Percentiles rank a stretch among this genome's conserved stretches.
Evolutionary conservation across 2,888 invertebrate species (phyloP).

Genomic region (Diplolepis rosae): DNA sequence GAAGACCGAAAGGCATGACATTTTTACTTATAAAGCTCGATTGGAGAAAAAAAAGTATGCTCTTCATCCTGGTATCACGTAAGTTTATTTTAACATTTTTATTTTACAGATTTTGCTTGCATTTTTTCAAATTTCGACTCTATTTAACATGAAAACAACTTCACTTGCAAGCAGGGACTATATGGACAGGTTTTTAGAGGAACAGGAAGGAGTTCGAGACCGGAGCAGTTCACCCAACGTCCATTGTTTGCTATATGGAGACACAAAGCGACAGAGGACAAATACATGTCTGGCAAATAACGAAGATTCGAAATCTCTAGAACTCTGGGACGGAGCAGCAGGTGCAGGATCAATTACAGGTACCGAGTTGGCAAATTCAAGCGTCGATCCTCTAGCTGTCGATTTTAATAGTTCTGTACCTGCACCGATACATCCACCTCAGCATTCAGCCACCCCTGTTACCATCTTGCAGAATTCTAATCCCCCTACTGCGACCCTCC

Average conservation of each 20-base stretch:
- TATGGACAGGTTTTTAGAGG: conserved; percentile 94
- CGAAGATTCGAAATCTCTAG: conserved; percentile 62
- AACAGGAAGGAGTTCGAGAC: conserved; percentile 83
- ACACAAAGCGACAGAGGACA: conserved; percentile 67
- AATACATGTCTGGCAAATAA: conserved; percentile 57
- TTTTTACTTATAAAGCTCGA: conserved; percentile 89
- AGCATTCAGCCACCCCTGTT: conserved; percentile 37
- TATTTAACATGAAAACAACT: conserved; percentile 5
- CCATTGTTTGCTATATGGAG: conserved; percentile 72
- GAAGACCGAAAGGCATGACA: conserved; percentile 97
- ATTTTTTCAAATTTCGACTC: neutral
- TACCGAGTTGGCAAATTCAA: conserved; percentile 36
- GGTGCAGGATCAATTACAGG: conserved; percentile 31
- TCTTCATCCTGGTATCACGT: conserved; percentile 91
- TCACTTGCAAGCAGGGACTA: conserved; percentile 79
- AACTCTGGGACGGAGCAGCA: conserved; percentile 63
- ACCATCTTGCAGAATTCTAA: conserved; percentile 39
- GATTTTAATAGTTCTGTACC: conserved; percentile 38
- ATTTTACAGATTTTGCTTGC: neutral
- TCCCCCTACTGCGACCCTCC: conserved; percentile 32
- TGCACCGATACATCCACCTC: conserved; percentile 31
- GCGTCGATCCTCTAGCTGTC: conserved; percentile 46
- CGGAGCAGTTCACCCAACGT: conserved; percentile 84
- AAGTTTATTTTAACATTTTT: conserved; percentile 63
- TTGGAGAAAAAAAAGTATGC: conserved; percentile 95